Base-by-base conservation (phyloP, 2,888 invertebrate species). In the Chironomus tentans region DNA sequence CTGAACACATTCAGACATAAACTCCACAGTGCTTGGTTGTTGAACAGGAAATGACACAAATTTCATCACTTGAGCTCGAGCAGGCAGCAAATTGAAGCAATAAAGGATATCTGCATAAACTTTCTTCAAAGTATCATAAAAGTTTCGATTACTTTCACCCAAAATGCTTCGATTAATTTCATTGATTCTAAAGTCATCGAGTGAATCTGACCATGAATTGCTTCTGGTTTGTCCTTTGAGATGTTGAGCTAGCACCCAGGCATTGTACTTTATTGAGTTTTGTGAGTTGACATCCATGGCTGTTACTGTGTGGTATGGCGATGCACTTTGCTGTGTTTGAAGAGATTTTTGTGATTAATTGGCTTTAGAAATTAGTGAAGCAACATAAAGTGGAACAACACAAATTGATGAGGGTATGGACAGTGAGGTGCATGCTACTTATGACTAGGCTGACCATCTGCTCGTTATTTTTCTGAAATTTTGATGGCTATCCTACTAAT, bases 51-150 rank as follows among this genome's bases (percentile, higher is more conserved):
- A 83, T 65, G 84, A 85, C 3, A 90, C 86, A 77, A 88, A 86
- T 81, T 92, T 91, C 80, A 90, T 83, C 76, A 94, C 91, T 87
- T 88, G 88, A n/a, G 93, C 91, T 79, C 93, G 87, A 76, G 91
- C 90, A 79, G 92, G 91, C 61, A 93, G 85, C 76, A 95, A 84
- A 79, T 91, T 90, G 94, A 95, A 95, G 48, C 92, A 87, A 80
- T 95, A 92, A 68, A 98, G 85, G 28, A 96, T 89, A 81, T 97
- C 95, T 0, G 95, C 95, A 81, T 98, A 98, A 0, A 90, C 89
- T 78, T 91, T 87, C 83, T 95, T 95, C 80, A 93, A 94, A 78
- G 91, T 90, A 82, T 96, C 93, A 81, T 94, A 95, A 5, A 84
- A 78, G 13, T 82, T 81, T 79, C 82, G 81, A 76, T 82, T 82